A percentile compares a stretch with the other conserved stretches of the same genome.
Evolutionary conservation across 2,113 vertebrate species (phyloP).

Genomic region (Neolamprologus sp.): DNA sequence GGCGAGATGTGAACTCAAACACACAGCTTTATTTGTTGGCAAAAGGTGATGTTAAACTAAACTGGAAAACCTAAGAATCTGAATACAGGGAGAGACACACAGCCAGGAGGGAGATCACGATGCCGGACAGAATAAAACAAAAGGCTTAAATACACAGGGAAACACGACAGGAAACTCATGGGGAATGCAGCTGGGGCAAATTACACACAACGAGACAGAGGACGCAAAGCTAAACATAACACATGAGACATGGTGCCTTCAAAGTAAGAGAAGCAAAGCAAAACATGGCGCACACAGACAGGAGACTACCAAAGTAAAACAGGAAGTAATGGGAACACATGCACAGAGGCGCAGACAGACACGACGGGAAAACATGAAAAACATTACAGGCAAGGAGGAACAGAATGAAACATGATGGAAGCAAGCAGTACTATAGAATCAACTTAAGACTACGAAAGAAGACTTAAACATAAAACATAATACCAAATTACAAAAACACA

Average conservation of each 20-base stretch:
- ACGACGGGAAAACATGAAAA: fast-evolving
- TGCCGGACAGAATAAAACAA: fast-evolving
- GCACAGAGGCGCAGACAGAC: not conserved
- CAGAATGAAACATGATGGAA: not conserved
- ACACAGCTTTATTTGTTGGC: not conserved
- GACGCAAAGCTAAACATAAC: not conserved
- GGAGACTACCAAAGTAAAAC: not conserved
- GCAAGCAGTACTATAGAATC: not conserved
- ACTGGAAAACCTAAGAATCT: not conserved
- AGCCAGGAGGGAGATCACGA: not conserved
- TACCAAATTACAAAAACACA: not conserved
- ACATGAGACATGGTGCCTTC: not conserved
- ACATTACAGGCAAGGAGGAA: fast-evolving
- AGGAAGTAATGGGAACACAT: not conserved
- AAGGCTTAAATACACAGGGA: not conserved
- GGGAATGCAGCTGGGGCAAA: not conserved
- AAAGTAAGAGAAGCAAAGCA: not conserved
- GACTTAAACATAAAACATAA: not conserved
- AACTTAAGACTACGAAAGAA: fast-evolving
- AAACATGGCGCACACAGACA: not conserved
- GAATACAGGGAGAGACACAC: not conserved
- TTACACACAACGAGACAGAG: not conserved
- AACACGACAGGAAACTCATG: not conserved
- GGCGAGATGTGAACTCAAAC: not conserved
- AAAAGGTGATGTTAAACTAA: not conserved